These are phyloP conservation scores for Alexandromys fortis DNA, from an alignment of 2,113 vertebrate genomes.

Conservation along the genomic window DNA sequence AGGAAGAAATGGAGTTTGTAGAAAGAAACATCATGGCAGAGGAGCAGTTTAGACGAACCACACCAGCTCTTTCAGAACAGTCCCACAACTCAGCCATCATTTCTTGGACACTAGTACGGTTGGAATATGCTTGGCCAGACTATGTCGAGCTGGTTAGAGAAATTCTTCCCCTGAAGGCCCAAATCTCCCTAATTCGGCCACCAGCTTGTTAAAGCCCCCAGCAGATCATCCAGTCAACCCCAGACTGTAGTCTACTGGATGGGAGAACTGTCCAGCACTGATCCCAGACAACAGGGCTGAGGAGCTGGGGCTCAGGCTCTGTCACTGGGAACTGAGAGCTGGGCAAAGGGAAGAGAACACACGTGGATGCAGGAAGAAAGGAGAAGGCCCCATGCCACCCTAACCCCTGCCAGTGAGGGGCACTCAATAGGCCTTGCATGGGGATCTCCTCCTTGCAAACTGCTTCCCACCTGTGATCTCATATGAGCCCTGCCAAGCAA, in stretches of 20 bases:
- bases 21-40: neutral
- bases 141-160: accelerated
- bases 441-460: no score
- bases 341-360: neutral
- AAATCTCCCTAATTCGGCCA: neutral
- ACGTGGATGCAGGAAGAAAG: neutral
- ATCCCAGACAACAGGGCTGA: neutral
- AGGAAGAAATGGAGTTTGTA: no score
- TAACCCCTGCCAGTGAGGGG: no score
- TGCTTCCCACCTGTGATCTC: no score
- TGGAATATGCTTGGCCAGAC: neutral
- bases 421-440: no score
- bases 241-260: neutral
- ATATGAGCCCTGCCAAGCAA: no score
- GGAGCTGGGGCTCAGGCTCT: neutral
- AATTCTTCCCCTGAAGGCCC: neutral
- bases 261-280: neutral
- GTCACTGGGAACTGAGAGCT: neutral
- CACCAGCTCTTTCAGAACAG: neutral
- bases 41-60: no score
- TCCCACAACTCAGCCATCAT: neutral
- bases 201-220: neutral
- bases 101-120: no score
- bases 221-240: neutral
- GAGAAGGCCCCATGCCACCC: no score